Conservation (phyloP, 1,140 invertebrate species). For the Steinernema feltiae region DNA sequence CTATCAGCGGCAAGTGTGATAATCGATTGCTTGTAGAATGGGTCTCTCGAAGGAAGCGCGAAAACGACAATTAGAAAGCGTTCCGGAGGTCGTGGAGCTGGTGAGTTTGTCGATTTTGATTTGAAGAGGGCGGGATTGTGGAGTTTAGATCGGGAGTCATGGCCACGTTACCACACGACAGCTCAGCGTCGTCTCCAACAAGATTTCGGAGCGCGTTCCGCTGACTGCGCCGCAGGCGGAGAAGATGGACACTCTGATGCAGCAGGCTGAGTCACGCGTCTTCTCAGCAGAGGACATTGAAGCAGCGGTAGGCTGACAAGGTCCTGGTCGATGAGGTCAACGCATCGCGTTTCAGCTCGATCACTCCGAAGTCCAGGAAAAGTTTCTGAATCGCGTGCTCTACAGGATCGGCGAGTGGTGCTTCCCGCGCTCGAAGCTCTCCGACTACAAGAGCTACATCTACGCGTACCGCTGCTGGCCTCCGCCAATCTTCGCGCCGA, state of each 20-base stretch:
- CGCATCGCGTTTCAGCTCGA: background rate
- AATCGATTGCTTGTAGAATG: background rate
- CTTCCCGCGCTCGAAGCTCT: background rate
- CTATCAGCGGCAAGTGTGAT: background rate
- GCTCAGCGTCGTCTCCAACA: background rate
- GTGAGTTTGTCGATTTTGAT: background rate
- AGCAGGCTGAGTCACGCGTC: background rate
- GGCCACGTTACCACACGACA: background rate
- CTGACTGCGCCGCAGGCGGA: background rate
- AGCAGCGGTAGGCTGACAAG: background rate
- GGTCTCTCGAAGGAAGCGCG: constrained; percentile 7
- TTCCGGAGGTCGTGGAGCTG: background rate
- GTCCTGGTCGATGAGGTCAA: background rate
- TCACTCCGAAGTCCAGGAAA: background rate
- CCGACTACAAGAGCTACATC: background rate
- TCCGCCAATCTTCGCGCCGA: background rate
- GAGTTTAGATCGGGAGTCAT: background rate
- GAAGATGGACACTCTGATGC: background rate
- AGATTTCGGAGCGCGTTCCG: background rate
- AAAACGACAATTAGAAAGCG: background rate
- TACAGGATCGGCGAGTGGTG: background rate
- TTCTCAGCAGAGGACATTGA: constrained; percentile 3
- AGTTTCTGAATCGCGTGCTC: background rate
- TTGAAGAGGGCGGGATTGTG: background rate
- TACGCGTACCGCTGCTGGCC: constrained; percentile 10